Percentiles rank a stretch among this genome's conserved stretches.
phyloP scores from a whole-genome alignment of 2,888 invertebrate genomes.

The Ischnus inquisitorius region DNA sequence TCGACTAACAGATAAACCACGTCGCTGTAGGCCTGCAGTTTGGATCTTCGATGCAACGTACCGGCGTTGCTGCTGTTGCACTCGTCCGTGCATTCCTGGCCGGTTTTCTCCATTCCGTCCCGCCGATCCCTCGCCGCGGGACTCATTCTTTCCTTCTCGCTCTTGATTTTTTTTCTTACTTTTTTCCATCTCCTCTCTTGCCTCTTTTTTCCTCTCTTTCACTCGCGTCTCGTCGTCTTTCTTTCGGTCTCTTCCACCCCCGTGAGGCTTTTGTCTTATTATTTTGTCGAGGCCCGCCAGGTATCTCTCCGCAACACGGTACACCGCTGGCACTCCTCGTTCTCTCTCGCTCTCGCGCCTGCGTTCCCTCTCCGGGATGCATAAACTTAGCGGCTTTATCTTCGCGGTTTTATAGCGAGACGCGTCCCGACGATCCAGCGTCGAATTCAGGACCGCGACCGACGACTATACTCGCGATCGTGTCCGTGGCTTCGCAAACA shows the following conservation, averaged over 20 bases:
- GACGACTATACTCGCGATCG: conserved; percentile 36
- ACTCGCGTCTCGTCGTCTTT: conserved; percentile 68
- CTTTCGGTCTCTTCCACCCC: conserved; percentile 74
- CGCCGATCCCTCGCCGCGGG: conserved; percentile 55
- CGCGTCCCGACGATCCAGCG: conserved; percentile 58
- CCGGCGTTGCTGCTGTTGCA: conserved; percentile 63
- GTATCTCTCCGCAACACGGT: conserved; percentile 66
- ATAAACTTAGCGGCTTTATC: conserved; percentile 83
- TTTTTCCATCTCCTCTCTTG: no score
- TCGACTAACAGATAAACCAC: conserved; percentile 43
- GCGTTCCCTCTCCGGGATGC: conserved; percentile 69
- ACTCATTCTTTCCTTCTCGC: conserved; percentile 36
- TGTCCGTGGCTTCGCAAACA: conserved; percentile 11
- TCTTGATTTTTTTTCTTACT: conserved; percentile 27
- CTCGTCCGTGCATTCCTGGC: conserved; percentile 77
- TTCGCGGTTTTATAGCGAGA: conserved; percentile 80
- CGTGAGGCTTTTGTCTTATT: conserved; percentile 80
- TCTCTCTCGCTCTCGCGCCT: conserved; percentile 65
- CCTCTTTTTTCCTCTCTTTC: conserved; percentile 57
- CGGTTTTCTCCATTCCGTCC: conserved; percentile 74
- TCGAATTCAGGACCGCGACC: conserved; percentile 55
- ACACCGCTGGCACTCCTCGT: conserved; percentile 67
- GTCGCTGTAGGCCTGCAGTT: conserved; percentile 31
- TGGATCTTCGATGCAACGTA: conserved; percentile 37
- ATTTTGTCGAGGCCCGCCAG: conserved; percentile 76